Conservation (phyloP, 2,888 invertebrate species). For the Sinodicranocentrus sp. region DNA sequence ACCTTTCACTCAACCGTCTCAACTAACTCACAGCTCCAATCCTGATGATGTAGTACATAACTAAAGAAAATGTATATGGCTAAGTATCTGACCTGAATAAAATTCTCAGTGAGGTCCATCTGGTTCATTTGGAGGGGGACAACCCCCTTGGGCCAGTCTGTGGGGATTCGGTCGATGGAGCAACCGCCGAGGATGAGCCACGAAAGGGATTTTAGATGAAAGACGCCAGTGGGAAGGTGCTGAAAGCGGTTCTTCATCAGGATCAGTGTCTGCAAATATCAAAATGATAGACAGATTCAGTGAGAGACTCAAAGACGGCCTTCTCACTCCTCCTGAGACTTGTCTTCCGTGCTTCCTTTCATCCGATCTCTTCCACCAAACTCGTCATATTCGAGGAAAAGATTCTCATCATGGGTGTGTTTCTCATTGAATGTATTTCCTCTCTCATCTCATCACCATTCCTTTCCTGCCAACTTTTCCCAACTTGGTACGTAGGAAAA, state of each 20-base stretch:
- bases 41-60: slow-evolving; percentile 1
- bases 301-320: too few species aligned
- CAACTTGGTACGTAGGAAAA: too few species aligned
- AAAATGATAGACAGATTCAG: slow-evolving; percentile 18
- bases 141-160: slow-evolving; percentile 71
- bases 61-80: too few species aligned
- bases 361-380: too few species aligned
- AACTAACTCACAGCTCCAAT: too few species aligned
- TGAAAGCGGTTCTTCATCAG: slow-evolving; percentile 75
- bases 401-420: too few species aligned
- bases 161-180: slow-evolving; percentile 71
- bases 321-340: too few species aligned
- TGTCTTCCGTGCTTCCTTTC: too few species aligned
- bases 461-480: too few species aligned
- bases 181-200: slow-evolving; percentile 74
- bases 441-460: too few species aligned
- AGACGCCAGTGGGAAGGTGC: slow-evolving; percentile 71
- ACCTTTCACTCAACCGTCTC: not conserved
- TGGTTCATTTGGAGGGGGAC: slow-evolving; percentile 74
- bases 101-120: slow-evolving; percentile 76
- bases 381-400: too few species aligned
- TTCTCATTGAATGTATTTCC: too few species aligned
- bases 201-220: slow-evolving; percentile 74
- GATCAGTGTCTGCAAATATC: slow-evolving; percentile 73
- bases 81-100: slow-evolving; percentile 72